Conservation (phyloP, 2,797 vertebrate species). For the Heterohyrax brucei region DNA sequence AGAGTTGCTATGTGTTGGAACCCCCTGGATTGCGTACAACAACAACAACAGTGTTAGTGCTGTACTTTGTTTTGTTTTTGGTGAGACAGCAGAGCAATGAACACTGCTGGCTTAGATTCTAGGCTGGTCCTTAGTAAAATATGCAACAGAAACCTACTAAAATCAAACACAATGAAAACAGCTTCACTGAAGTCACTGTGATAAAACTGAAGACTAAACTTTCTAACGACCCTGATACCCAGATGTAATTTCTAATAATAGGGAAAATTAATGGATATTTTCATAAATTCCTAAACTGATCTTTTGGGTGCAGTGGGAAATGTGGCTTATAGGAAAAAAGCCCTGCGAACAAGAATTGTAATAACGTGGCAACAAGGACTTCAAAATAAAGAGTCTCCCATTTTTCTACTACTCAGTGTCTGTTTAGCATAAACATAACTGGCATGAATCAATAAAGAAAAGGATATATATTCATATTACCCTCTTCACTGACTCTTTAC, state of each 20-base stretch:
- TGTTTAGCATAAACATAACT: neutral
- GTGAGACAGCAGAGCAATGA: neutral
- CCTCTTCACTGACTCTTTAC: neutral
- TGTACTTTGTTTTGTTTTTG: neutral
- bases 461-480: neutral
- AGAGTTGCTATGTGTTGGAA: too few relatives aligned
- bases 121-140: neutral
- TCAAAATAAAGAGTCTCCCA: neutral
- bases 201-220: slow-evolving; percentile 18
- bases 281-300: neutral
- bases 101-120: neutral
- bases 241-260: neutral
- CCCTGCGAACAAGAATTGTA: neutral
- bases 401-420: neutral
- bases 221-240: neutral
- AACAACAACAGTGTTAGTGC: neutral
- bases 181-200: neutral
- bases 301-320: neutral
- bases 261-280: slow-evolving; percentile 47
- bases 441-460: neutral
- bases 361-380: neutral
- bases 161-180: slow-evolving; percentile 29
- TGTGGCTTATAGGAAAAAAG: neutral
- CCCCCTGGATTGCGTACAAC: too few relatives aligned
- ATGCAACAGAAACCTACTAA: neutral